Base-by-base conservation (phyloP, 1,140 invertebrate genomes). In the Drosophila ambigua region DNA sequence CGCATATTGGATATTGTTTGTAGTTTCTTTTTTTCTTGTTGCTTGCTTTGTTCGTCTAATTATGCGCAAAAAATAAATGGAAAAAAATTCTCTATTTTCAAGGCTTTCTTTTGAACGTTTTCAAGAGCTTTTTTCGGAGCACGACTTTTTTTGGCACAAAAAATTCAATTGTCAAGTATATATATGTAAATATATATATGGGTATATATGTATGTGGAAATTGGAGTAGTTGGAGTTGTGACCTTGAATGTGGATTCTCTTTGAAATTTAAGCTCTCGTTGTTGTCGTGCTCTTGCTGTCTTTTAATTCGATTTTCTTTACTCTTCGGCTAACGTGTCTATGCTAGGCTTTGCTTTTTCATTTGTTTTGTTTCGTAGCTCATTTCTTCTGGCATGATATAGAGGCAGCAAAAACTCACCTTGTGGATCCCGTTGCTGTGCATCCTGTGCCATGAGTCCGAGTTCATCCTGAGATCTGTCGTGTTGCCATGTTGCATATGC, bases 361-460 rank as follows among this genome's bases (percentile, higher is more conserved):
- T 89, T 88, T 83, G 85, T 89, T 39, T 39, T 39, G 11, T 39
- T 28, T 71, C 67, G 45, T 71, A 74, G 71, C 71, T 77, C 73
- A 88, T 82, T 60, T 78, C 43, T 59, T 60, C 66, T 75, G 61
- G 55, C 15, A 28, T 67, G 58, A 28, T 87, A 62, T 71, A 52
- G 39, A 85, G 57, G 79, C 69, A 87, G 77, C 72, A 89, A 79
- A 92, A 92, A 93, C 95, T 94, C 95, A 95, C 95, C 95, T 96
- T 95, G 95, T 90, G 95, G 95, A 93, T 96, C 95, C 92, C 95
- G 94, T 92, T 95, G 95, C 92, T 95, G 94, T 92, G 94, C 94
- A 92, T 96, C 95, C 93, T 95, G 95, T 85, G 94, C 94, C 85
- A 95, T 93, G 92, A 95, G 95, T 83, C 83, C 82, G 75, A 95